These are phyloP conservation scores for Mormyrops attenuatus DNA, from an alignment of 2,797 vertebrate species.

Conservation along the genomic window DNA sequence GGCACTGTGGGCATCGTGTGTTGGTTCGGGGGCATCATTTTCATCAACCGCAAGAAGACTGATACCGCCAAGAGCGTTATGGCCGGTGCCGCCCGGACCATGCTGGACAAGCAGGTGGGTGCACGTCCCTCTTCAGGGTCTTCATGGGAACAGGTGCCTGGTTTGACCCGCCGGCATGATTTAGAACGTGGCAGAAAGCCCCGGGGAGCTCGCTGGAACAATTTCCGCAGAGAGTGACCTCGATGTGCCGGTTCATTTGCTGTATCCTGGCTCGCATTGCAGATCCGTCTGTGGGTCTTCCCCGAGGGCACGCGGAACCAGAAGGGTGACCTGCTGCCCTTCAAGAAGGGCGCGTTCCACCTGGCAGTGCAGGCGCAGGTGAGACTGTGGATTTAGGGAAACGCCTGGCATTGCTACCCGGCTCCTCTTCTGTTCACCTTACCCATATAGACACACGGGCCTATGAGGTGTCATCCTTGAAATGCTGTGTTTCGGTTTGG, in stretches of 20 bases:
- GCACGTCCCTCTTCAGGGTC: neutral
- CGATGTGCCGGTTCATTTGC: neutral
- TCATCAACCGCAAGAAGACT: conserved; percentile 63
- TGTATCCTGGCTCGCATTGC: neutral
- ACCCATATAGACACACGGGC: neutral
- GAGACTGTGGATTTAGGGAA: conserved; percentile 20
- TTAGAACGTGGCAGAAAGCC: neutral
- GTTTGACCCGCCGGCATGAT: neutral
- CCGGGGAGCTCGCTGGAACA: neutral
- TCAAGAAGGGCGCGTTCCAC: conserved; percentile 73
- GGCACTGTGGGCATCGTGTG: conserved; percentile 66
- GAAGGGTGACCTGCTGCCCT: conserved; percentile 64
- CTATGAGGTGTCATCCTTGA: neutral
- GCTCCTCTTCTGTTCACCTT: neutral
- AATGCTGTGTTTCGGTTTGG: neutral
- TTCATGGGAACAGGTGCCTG: neutral
- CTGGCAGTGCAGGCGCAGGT: conserved; percentile 69
- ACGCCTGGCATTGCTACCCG: neutral
- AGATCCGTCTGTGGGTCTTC: conserved; percentile 70
- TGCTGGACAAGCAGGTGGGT: conserved; percentile 63
- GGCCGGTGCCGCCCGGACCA: conserved; percentile 53
- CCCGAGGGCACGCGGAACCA: conserved; percentile 72
- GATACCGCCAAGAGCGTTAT: conserved; percentile 64
- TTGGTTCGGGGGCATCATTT: conserved; percentile 68
- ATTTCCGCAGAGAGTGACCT: neutral